Conservation (phyloP, 2,888 invertebrate genomes). For the Pristionchus arcanus region DNA sequence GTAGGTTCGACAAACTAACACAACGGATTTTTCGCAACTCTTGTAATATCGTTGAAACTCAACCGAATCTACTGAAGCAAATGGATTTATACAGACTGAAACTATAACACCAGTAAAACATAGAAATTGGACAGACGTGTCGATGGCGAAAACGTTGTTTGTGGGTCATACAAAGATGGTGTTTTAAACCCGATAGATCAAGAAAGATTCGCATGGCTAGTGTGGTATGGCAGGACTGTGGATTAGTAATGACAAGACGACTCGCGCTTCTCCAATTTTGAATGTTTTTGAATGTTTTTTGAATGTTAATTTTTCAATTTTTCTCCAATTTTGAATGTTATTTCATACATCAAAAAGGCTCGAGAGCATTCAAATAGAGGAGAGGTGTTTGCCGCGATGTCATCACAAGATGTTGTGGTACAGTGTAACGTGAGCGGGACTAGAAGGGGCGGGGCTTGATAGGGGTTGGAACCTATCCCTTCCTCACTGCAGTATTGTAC, state of each 20-base stretch:
- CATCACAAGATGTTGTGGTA: too few relatives aligned
- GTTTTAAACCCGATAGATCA: not conserved
- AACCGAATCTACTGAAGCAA: not conserved
- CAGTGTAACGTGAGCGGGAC: too few relatives aligned
- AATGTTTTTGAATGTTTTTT: too few relatives aligned
- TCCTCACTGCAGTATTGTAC: constrained; percentile 18
- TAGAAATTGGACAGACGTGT: not conserved
- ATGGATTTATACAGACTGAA: not conserved
- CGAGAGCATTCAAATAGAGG: not conserved
- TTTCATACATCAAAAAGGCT: too few relatives aligned
- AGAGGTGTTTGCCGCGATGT: not conserved
- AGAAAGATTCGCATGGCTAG: constrained; percentile 6
- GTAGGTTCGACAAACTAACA: not conserved
- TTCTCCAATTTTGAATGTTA: too few relatives aligned
- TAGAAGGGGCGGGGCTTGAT: not conserved
- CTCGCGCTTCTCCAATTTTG: too few relatives aligned
- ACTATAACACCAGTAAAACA: not conserved
- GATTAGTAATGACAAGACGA: not conserved
- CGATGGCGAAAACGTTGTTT: not conserved
- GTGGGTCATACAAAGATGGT: not conserved
- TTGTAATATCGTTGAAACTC: not conserved
- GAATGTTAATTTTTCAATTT: too few relatives aligned
- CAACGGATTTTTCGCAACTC: not conserved
- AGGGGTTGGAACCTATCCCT: not conserved
- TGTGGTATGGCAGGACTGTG: not conserved